Conservation (phyloP, 2,888 invertebrate species). For the Antheraea yamamai region DNA sequence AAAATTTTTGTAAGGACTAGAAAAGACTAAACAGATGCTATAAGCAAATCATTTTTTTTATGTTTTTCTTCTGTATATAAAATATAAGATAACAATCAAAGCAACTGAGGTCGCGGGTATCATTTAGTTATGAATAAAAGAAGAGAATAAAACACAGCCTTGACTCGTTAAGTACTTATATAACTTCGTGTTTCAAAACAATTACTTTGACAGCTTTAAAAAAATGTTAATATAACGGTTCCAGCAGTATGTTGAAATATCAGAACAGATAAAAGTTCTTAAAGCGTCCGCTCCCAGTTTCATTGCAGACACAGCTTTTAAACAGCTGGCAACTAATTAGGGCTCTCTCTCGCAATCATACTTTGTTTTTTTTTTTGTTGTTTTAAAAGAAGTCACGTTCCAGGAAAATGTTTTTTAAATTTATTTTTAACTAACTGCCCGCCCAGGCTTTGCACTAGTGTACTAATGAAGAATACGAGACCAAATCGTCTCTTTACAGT, state of each 20-base stretch:
- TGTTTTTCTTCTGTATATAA: too few species aligned
- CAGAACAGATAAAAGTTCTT: conserved; percentile 41
- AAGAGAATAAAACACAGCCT: too few species aligned
- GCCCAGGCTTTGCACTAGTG: too few species aligned
- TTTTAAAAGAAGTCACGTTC: conserved; percentile 57
- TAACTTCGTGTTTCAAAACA: not conserved
- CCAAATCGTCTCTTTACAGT: too few species aligned
- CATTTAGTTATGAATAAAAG: too few species aligned
- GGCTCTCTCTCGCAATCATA: conserved; percentile 42
- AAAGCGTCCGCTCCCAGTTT: conserved; percentile 34
- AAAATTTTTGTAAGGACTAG: too few species aligned
- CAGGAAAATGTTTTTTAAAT: conserved; percentile 38
- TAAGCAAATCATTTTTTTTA: too few species aligned
- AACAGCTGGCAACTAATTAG: conserved; percentile 51
- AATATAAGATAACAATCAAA: too few species aligned
- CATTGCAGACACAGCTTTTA: conserved; percentile 35
- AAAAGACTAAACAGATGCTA: too few species aligned
- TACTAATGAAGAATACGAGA: too few species aligned
- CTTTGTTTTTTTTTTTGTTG: conserved; percentile 50
- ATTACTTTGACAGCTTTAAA: not conserved
- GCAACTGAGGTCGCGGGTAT: too few species aligned
- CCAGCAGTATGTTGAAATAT: conserved; percentile 26
- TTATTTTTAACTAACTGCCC: conserved; percentile 36
- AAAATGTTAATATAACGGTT: conserved; percentile 11
- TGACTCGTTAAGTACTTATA: not conserved